Conservation (phyloP, 1,140 invertebrate species). For the Adoxophyes honmai region DNA sequence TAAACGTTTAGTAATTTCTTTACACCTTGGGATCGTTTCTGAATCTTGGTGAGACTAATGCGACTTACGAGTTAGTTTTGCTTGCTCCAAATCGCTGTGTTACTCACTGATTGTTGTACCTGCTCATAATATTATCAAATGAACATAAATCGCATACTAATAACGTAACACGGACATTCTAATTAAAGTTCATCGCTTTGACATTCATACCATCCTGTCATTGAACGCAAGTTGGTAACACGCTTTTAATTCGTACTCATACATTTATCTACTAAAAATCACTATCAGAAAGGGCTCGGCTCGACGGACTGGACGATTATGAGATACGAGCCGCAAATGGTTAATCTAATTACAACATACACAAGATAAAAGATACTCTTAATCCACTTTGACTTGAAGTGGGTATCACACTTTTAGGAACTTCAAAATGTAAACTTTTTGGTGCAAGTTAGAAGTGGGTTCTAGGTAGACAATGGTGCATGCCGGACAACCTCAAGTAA, state of each 20-base stretch:
- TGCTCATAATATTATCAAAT: constrained; percentile 46
- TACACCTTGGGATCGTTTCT: constrained; percentile 70
- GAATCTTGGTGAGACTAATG: constrained; percentile 70
- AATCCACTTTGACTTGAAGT: constrained; percentile 31
- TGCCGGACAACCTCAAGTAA: constrained; percentile 67
- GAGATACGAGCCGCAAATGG: constrained; percentile 67
- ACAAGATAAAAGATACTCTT: constrained; percentile 53
- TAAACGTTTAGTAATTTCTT: constrained; percentile 76
- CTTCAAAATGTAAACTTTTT: constrained; percentile 55
- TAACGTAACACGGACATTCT: constrained; percentile 74
- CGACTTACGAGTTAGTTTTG: constrained; percentile 65
- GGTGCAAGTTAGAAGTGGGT: constrained; percentile 73
- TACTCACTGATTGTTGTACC: constrained; percentile 48
- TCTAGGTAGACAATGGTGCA: constrained; percentile 75
- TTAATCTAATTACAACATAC: constrained; percentile 57
- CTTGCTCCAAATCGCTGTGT: constrained; percentile 61
- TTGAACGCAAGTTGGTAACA: constrained; percentile 66
- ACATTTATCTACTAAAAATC: constrained; percentile 63
- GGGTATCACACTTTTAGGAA: constrained; percentile 46
- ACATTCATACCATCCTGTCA: constrained; percentile 74
- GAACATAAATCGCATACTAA: constrained; percentile 65
- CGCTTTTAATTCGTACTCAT: constrained; percentile 60
- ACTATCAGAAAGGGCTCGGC: constrained; percentile 72
- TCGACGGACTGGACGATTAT: constrained; percentile 47
- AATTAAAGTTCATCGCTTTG: constrained; percentile 76